Evolutionary conservation across 2,113 vertebrate genomes (phyloP), one percentile per base, ranked within the genome.

Genomic region (Helogale parvula): DNA sequence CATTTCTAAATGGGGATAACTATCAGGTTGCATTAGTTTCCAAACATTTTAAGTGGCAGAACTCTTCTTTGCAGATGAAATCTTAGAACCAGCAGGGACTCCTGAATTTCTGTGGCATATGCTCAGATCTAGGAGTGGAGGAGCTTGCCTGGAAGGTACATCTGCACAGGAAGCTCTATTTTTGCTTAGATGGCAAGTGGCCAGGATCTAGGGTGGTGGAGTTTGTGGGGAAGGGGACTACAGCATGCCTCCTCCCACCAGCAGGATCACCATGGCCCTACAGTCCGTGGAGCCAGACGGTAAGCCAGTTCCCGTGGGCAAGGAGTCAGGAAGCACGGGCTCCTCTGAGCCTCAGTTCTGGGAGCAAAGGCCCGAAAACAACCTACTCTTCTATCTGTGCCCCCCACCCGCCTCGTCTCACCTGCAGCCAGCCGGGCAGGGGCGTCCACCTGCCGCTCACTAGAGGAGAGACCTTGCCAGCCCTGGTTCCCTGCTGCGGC

Each of bases 341-440:
- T 71, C n/a, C 33, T 33, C 19, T 5, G 25, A 57, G 29, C 23
- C 45, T 71, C 23, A 21, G 27, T 68, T 82, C 50, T 82, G 52
- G 54, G 52, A 82, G 74, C 35, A 92, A 57, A 47, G 60, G 38
- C 19, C 74, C 50, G 9, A 69, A 50, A 71, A 25, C 60, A 50
- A 41, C 52, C 13, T 29, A 9, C 60, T 10, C 33, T 13, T 33
- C 8, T 10, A 1, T 31, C 38, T 21, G 2, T 7, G 47, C 17
- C 1, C 2, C 54, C 41, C 21, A 33, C 13, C 76, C 47, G 31
- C 45, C 23, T 57, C 57, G 10, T 1, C 86, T 98, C 97, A 99
- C 99, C 98, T 98, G 52, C 71, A 81, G 97, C 11, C 98, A 98
- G 33, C 81, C 90, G 71, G 92, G 95, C 83, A 93, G 91, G 19